Evolutionary conservation across 2,888 invertebrate species (phyloP), one percentile per base, ranked within the genome.

Genomic region (Scaptomyza reducta): DNA sequence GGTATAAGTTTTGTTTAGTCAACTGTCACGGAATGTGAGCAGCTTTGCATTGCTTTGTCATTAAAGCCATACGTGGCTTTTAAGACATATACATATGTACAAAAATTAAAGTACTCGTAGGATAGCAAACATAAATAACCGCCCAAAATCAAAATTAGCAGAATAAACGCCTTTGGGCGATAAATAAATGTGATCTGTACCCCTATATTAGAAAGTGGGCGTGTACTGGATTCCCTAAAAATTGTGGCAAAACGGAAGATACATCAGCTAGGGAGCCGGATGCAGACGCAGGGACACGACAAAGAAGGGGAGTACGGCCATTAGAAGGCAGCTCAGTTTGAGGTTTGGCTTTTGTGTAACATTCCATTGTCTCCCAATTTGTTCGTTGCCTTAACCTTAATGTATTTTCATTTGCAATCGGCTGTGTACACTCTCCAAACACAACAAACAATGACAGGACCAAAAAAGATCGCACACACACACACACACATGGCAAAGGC

Each of bases 331-430:
- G 53, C 62, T 14, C 75, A 70, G 69, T 77, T 73, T 81, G 82
- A 81, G 85, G 80, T 81, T 81, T 81, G 82, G 56, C 82, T 77
- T 81, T 84, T 84, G 79, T 83, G 59, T 50, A 40, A 44, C 53
- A 59, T 45, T 41, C 42, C 59, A 74, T 77, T 76, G 73, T 76
- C 58, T 66, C 25, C 41, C 58, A 47, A 49, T 41, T 47, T 33
- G 27, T 10, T 44, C 16, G 33, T 56, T 59, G 53, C 57, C 41
- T 51, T 44, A 57, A 18, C 74, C 60, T 70, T 70, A 77, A 77
- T 70, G 80, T 58, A 63, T 70, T 73, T 80, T 70, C 78, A 83
- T 80, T 77, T 3, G 38, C 40, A 16, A 80, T 76, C 3, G 51
- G 60, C 35, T 65, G 55, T 57, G 53, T 58, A 25, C 40, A 41